These are phyloP conservation scores for Rhinophrynus dorsalis DNA, from an alignment of 2,797 vertebrate species.

Conservation along the genomic window DNA sequence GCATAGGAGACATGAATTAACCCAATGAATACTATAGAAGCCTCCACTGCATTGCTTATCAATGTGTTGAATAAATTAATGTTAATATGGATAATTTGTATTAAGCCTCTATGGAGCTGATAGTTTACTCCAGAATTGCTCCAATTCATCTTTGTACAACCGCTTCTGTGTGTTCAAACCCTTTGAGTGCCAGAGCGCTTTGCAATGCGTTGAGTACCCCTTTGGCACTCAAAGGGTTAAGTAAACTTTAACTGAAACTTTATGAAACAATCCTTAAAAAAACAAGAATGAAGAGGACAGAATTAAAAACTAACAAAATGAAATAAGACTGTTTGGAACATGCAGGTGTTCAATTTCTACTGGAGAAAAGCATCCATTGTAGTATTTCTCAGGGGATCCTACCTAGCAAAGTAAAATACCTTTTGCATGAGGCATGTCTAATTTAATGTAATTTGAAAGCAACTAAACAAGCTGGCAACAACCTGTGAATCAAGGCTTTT, in stretches of 20 bases:
- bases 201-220: no score
- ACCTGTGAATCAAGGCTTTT: slow-evolving; percentile 37
- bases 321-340: slow-evolving; percentile 1
- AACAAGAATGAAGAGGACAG: background rate
- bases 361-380: slow-evolving; percentile 20
- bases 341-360: slow-evolving; percentile 40
- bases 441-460: slow-evolving; percentile 47
- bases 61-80: no score
- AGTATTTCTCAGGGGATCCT: background rate
- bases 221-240: no score
- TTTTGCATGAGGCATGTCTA: slow-evolving; percentile 36
- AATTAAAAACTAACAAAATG: background rate
- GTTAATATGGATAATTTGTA: no score
- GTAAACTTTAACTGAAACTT: background rate
- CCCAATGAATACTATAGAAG: no score
- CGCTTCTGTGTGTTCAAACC: no score
- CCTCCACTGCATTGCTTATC: no score
- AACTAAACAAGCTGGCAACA: slow-evolving; percentile 41
- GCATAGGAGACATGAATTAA: no score
- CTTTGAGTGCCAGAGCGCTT: no score
- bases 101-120: no score
- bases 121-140: no score
- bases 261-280: background rate
- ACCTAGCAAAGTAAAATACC: slow-evolving; percentile 44
- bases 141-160: no score